Conservation (phyloP, 2,888 invertebrate species). For the Calephelis perditalis region DNA sequence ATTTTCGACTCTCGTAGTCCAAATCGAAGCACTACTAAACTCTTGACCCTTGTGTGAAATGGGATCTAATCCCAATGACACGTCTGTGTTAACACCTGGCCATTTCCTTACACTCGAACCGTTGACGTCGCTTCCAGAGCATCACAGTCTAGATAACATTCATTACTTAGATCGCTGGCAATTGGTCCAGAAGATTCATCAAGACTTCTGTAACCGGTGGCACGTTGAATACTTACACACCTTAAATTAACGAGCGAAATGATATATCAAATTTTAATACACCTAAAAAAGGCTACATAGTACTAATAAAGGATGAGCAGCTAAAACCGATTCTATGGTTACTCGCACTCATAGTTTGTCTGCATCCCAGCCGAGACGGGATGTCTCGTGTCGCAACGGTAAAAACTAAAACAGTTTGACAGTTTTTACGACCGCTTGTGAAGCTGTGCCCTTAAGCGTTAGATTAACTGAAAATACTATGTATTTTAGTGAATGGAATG, state of each 20-base stretch:
- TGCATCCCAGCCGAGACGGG: slow-evolving; percentile 20
- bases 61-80: slow-evolving; percentile 16
- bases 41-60: background rate
- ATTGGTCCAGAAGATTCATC: slow-evolving; percentile 19
- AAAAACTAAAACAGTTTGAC: background rate
- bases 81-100: slow-evolving; percentile 15
- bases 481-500: background rate
- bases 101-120: slow-evolving; percentile 20
- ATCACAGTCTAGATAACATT: slow-evolving; percentile 7
- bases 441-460: slow-evolving; percentile 18
- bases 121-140: slow-evolving; percentile 17
- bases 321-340: background rate
- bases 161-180: slow-evolving; percentile 22
- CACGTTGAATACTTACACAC: slow-evolving; percentile 22
- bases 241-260: slow-evolving; percentile 23
- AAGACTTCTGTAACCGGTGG: slow-evolving; percentile 24
- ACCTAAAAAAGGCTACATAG: slow-evolving; percentile 9
- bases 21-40: slow-evolving; percentile 12
- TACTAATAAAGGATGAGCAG: background rate
- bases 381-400: slow-evolving; percentile 16
- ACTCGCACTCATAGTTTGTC: background rate
- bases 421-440: slow-evolving; percentile 15
- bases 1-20: background rate
- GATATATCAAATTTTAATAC: background rate
- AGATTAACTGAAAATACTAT: slow-evolving; percentile 1